Percentiles rank a stretch among this genome's conserved stretches.
These are phyloP conservation scores for Dasysyrphus tricinctus DNA, from an alignment of 2,888 invertebrate species.

Conservation along the genomic window DNA sequence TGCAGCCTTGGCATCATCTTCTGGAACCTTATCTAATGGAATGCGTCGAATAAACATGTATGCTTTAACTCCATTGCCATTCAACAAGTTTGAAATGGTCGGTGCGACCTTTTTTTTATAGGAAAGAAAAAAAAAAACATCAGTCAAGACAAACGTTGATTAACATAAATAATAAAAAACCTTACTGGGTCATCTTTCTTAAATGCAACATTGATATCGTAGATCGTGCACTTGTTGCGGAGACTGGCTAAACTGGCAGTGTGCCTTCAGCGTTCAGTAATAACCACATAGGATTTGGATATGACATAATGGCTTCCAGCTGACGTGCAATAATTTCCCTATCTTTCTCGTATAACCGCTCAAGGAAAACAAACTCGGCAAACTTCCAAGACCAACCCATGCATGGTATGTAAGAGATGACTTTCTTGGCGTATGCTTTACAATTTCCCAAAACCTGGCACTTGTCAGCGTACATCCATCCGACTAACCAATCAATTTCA, in stretches of 20 bases:
- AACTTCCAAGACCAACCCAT: constrained; percentile 99
- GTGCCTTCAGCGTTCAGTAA: constrained; percentile 97
- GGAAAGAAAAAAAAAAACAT: background rate
- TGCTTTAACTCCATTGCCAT: constrained; percentile 89
- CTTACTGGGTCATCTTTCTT: constrained; percentile 86
- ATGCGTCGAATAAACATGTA: constrained; percentile 92
- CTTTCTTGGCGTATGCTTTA: constrained; percentile 97
- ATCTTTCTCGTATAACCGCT: constrained; percentile 96
- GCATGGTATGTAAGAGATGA: constrained; percentile 94
- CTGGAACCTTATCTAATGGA: constrained; percentile 91
- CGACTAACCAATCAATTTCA: constrained; percentile 97
- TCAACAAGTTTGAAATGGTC: constrained; percentile 90
- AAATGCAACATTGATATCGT: constrained; percentile 92
- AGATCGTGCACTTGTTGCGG: constrained; percentile 92
- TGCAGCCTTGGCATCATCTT: constrained; percentile 88
- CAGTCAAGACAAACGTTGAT: background rate
- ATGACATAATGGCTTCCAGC: constrained; percentile 91
- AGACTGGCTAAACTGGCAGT: constrained; percentile 91
- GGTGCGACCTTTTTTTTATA: constrained; percentile 85
- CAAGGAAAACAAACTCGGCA: constrained; percentile 96
- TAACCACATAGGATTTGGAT: constrained; percentile 95
- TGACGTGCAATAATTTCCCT: constrained; percentile 91
- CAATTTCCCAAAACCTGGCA: constrained; percentile 94
- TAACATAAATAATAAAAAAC: background rate
- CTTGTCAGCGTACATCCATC: constrained; percentile 95